A percentile compares a stretch with the other conserved stretches of the same genome.
Evolutionary conservation across 2,888 invertebrate genomes (phyloP).

Genomic region (Strigamia maritima): DNA sequence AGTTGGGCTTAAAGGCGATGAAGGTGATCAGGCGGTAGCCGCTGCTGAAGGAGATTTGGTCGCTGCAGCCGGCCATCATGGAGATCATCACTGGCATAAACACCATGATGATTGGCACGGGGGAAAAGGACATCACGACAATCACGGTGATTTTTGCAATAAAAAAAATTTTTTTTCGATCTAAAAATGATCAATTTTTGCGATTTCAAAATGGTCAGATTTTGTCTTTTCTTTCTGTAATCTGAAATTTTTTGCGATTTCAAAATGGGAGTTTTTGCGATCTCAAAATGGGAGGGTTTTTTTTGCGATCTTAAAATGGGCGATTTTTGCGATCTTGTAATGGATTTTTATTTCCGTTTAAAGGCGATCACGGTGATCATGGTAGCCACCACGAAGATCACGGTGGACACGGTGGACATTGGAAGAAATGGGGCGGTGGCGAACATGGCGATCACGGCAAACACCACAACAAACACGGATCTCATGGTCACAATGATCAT

Average conservation of each 20-base stretch:
- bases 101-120: constrained; percentile 35
- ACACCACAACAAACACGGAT: constrained; percentile 41
- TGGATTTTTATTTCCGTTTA: background rate
- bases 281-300: too few relatives aligned
- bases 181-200: too few relatives aligned
- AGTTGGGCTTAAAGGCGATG: background rate
- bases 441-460: constrained; percentile 40
- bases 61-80: constrained; percentile 15
- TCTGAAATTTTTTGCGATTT: too few relatives aligned
- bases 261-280: too few relatives aligned
- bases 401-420: constrained; percentile 40
- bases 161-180: too few relatives aligned
- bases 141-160: constrained; percentile 57
- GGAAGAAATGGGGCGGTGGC: constrained; percentile 38
- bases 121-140: constrained; percentile 59
- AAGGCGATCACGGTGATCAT: constrained; percentile 37
- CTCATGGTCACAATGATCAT: background rate
- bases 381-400: constrained; percentile 40
- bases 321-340: too few relatives aligned
- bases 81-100: constrained; percentile 20
- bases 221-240: too few relatives aligned
- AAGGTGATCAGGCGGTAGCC: background rate
- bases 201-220: too few relatives aligned
- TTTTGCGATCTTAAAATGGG: too few relatives aligned
- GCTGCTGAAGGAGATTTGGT: constrained; percentile 1